Base-by-base conservation (phyloP, 2,113 vertebrate species). In the Eptesicus fuscus region DNA sequence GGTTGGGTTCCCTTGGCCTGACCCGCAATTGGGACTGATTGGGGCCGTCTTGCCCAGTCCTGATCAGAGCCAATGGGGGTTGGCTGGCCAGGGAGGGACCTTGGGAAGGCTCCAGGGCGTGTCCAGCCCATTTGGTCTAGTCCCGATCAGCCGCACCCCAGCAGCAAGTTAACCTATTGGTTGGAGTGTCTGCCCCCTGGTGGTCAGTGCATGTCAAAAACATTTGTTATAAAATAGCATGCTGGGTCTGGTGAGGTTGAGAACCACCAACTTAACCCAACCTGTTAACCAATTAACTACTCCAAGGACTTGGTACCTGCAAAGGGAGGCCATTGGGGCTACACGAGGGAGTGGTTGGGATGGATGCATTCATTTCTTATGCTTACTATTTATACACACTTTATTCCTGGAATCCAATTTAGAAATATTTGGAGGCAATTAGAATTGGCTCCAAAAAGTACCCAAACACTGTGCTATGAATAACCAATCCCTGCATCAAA, bases 331-430 rank as follows among this genome's bases (percentile, higher is more conserved):
- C 53, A 16, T 0, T 35, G 25, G 25, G 18, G 35, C 35, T 18
- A 7, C 4, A 7, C 1, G 12, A 51, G 1, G 40, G 23, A 61
- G 14, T 5, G 32, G 30, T 17, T 63, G 51, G 70, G 11, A 92
- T 25, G 51, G 61, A 61, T 22, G 5, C 53, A 8, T 32, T 77
- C 18, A n/a, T 71, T n/a, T 89, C 51, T 85, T 53, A 80, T 32
- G 37, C 56, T 85, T 88, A 14, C 37, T 90, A 93, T 91, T 95
- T 95, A 90, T 84, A 93, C 83, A 94, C 4, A 59, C 51, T 88
- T 88, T 90, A 40, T 63, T 93, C 32, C 22, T 83, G n/a, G 47
- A 42, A 95, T 74, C 78, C 53, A 79, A 47, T 82, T 95, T 85
- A 88, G 93, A 88, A 83, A 73, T 51, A 73, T 47, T 53, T 70